Base-by-base conservation (phyloP, 92 coral and sea anemone species). In the Porites divaricata region DNA sequence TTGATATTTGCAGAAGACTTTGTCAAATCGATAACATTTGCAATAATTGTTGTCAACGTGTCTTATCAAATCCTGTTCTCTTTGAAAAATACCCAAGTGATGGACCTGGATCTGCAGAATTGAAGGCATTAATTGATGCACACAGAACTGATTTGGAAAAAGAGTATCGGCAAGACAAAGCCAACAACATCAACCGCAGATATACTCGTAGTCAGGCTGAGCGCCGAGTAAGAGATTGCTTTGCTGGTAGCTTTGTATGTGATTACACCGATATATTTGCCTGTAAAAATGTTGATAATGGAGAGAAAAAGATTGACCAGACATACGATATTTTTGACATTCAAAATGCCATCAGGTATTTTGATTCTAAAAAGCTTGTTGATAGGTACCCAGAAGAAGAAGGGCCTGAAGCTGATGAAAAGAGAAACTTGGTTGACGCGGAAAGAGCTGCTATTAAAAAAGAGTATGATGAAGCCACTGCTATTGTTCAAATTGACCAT, bases 261-360 rank as follows among this genome's bases (percentile, higher is more conserved):
- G 56, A 17, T 14, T 22, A 64, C 20, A 24, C 25, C 2, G 69
- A 64, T 9, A 16, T 64, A 19, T 64, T 64, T 17, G 10, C 17
- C 25, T 3, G 10, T 9, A 64, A 64, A 25, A 2, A 2, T 17
- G 17, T 17, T 64, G 69, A 10, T 3, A 64, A 11, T 64, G 26
- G n/a, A 11, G 20, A 17, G 15, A 10, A 22, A 19, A 64, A 24
- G 1, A 64, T 64, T 16, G 10, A 14, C 8, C 69, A 64, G 20
- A 64, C 69, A 19, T 64, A 19, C 20, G 69, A 64, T 17, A 64
- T 64, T 16, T 64, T 64, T 64, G 69, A 64, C n/a, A 64, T 64
- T 19, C 21, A 64, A 64, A 15, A 16, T 17, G 21, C 69, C 2
- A 6, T 64, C 11, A 24, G 20, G 8, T 64, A 64, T 19, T 64